Conservation (phyloP, 2,113 vertebrate species). For the Embiotoca jacksoni region DNA sequence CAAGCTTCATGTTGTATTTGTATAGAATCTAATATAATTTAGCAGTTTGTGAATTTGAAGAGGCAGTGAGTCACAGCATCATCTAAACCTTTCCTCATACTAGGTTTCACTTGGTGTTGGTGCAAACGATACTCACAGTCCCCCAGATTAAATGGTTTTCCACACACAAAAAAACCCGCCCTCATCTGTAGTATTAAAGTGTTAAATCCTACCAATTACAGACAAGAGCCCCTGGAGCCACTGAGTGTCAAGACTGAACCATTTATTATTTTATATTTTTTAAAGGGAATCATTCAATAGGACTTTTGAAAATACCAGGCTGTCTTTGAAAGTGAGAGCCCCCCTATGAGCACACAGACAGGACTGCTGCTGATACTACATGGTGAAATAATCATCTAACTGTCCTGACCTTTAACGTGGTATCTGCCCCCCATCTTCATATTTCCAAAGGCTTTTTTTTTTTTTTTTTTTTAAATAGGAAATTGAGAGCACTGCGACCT, state of each 20-base stretch:
- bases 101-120: background rate
- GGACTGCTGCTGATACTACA: conserved; percentile 37
- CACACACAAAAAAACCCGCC: background rate
- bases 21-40: background rate
- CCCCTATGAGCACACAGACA: conserved; percentile 26
- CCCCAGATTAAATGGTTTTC: background rate
- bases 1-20: background rate
- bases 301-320: conserved; percentile 14
- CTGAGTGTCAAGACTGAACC: background rate
- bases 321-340: conserved; percentile 46
- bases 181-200: background rate
- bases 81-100: background rate
- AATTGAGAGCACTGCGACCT: conserved; percentile 43
- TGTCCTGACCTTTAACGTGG: conserved; percentile 62
- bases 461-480: conserved; percentile 21
- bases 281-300: background rate
- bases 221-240: background rate
- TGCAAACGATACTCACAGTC: background rate
- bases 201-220: conserved; percentile 15
- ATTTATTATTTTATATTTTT: background rate
- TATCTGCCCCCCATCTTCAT: conserved; percentile 16
- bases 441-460: conserved; percentile 27
- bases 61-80: background rate
- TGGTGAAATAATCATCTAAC: conserved; percentile 49
- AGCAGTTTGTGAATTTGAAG: background rate